phyloP scores from a whole-genome alignment of 1,140 invertebrate genomes.

The Agrilus planipennis region DNA sequence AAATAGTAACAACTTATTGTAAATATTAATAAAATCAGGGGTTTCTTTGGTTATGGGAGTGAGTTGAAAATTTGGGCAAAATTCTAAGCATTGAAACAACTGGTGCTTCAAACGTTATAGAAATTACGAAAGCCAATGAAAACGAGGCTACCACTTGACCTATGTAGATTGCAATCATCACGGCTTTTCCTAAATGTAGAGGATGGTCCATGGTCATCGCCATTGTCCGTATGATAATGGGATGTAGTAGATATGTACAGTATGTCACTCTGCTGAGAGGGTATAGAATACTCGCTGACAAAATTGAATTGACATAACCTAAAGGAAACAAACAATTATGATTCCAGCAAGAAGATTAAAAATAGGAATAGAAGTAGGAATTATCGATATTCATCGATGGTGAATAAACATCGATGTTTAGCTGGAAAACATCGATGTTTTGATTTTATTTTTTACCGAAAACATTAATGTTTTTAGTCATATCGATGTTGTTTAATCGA shows the following conservation, averaged over 20 bases:
- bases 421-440: too few relatives aligned
- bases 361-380: too few relatives aligned
- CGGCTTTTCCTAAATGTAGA: slow-evolving; percentile 61
- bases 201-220: slow-evolving; percentile 67
- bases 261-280: slow-evolving; percentile 76
- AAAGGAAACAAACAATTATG: slow-evolving; percentile 21
- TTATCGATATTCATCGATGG: too few relatives aligned
- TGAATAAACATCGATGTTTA: too few relatives aligned
- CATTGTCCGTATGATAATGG: slow-evolving; percentile 61
- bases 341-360: too few relatives aligned
- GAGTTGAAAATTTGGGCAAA: slow-evolving; percentile 38
- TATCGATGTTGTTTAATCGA: too few relatives aligned
- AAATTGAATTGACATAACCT: slow-evolving; percentile 58
- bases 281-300: slow-evolving; percentile 66
- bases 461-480: too few relatives aligned
- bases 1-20: neutral
- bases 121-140: slow-evolving; percentile 62
- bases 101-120: slow-evolving; percentile 69
- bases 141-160: slow-evolving; percentile 67
- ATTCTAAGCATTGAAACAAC: slow-evolving; percentile 77
- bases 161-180: slow-evolving; percentile 64
- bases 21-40: slow-evolving; percentile 15
- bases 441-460: too few relatives aligned
- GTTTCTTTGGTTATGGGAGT: slow-evolving; percentile 49
- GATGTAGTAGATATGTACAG: slow-evolving; percentile 72